Conservation (phyloP, 1,140 invertebrate species). For the Drosophila santomea region DNA sequence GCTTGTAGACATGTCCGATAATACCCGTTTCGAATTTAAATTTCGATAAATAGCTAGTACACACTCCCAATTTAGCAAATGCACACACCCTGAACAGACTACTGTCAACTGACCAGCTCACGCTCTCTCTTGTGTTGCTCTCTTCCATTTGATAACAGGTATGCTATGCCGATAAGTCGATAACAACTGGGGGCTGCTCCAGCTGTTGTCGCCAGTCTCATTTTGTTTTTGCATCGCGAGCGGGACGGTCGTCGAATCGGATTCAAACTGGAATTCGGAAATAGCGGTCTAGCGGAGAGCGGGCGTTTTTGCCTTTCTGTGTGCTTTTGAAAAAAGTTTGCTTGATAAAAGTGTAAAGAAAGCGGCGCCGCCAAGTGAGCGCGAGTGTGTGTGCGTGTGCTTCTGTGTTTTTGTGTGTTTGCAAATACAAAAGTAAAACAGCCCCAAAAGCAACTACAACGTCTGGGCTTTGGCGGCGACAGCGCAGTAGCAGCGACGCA, state of each 20-base stretch:
- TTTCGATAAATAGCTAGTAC: too few species aligned
- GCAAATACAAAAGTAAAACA: slow-evolving; percentile 52
- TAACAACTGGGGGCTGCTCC: not conserved
- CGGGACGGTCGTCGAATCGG: slow-evolving; percentile 1
- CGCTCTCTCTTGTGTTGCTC: too few species aligned
- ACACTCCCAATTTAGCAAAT: not conserved
- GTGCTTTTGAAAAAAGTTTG: slow-evolving; percentile 46
- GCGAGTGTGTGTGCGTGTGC: slow-evolving; percentile 17
- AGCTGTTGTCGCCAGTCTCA: slow-evolving; percentile 7
- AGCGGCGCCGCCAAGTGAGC: slow-evolving; percentile 22
- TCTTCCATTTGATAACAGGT: not conserved
- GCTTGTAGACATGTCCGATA: not conserved
- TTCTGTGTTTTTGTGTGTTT: slow-evolving; percentile 35
- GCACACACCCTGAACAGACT: not conserved
- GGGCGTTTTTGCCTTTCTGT: slow-evolving; percentile 23
- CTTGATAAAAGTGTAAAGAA: slow-evolving; percentile 47
- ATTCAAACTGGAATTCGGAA: slow-evolving; percentile 4
- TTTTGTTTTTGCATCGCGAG: slow-evolving; percentile 14
- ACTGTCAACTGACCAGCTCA: too few species aligned
- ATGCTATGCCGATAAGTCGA: not conserved
- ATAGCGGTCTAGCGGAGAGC: slow-evolving; percentile 4
- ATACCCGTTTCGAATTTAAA: not conserved
- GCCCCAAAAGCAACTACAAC: slow-evolving; percentile 28
- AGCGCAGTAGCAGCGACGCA: slow-evolving; percentile 23
- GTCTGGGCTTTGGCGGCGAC: slow-evolving; percentile 12